Percentiles rank a stretch among this genome's conserved stretches.
Conservation (phyloP, 2,797 vertebrate genomes). For the Octomys mimax region DNA sequence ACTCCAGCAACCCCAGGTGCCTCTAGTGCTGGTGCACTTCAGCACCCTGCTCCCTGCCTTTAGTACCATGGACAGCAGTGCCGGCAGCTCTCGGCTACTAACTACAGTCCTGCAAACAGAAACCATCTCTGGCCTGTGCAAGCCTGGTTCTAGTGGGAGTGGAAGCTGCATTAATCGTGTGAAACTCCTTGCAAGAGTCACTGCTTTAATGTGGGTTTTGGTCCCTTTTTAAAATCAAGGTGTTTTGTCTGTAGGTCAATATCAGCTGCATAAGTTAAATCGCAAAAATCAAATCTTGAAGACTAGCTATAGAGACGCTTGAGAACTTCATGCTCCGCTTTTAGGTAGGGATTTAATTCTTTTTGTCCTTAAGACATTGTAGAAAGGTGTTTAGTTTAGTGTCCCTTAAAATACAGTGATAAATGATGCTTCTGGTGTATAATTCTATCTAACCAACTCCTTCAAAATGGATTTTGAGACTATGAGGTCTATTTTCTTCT, state of each 20-base stretch:
- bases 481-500: not conserved
- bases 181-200: constrained; percentile 23
- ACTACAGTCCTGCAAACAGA: not conserved
- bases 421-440: not conserved
- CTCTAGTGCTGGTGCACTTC: not conserved
- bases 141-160: not conserved
- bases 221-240: constrained; percentile 38
- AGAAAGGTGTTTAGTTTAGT: not conserved
- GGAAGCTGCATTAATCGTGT: not conserved
- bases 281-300: constrained; percentile 2
- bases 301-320: constrained; percentile 25
- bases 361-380: constrained; percentile 19
- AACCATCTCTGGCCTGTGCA: not conserved
- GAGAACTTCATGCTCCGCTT: not conserved
- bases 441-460: not conserved
- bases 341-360: not conserved
- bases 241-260: constrained; percentile 52
- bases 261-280: constrained; percentile 45
- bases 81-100: not conserved
- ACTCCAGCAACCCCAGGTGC: not conserved
- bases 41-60: not conserved
- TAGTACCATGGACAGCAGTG: constrained; percentile 43
- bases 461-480: not conserved
- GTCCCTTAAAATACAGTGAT: not conserved
- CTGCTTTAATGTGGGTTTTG: constrained; percentile 2